A percentile compares a stretch with the other conserved stretches of the same genome.
Conservation (phyloP, 2,113 vertebrate genomes). For the Stegastes partitus region DNA sequence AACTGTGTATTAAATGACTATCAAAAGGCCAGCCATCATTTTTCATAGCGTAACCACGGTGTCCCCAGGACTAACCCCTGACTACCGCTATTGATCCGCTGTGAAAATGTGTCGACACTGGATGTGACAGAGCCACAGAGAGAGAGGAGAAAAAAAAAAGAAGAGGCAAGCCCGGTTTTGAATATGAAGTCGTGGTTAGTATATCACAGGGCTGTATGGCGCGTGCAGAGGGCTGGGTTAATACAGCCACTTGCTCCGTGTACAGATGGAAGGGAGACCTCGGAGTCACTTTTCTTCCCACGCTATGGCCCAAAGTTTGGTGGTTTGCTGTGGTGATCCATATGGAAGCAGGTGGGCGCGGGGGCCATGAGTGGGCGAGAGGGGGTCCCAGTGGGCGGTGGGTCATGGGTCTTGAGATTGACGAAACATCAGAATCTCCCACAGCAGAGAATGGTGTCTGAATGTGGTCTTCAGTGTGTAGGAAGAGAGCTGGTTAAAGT, state of each 20-base stretch:
- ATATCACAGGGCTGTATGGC: conserved; percentile 44
- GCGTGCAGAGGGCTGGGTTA: conserved; percentile 67
- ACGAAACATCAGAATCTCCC: conserved; percentile 79
- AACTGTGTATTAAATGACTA: conserved; percentile 82
- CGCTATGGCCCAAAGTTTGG: conserved; percentile 61
- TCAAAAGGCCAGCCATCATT: conserved; percentile 74
- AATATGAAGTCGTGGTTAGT: conserved; percentile 63
- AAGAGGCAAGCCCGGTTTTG: conserved; percentile 38
- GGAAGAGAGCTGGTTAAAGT: conserved; percentile 92
- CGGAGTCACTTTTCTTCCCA: conserved; percentile 78
- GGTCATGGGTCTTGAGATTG: conserved; percentile 72
- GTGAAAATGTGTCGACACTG: conserved; percentile 58
- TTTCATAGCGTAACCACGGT: conserved; percentile 75
- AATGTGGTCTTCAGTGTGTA: conserved; percentile 78
- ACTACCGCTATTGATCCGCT: conserved; percentile 72
- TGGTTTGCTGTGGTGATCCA: conserved; percentile 19
- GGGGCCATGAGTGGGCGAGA: conserved; percentile 69
- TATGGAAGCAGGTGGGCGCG: conserved; percentile 84
- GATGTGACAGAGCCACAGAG: conserved; percentile 40
- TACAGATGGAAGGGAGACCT: conserved; percentile 50
- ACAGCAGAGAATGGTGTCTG: conserved; percentile 67
- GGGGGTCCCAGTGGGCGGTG: conserved; percentile 77
- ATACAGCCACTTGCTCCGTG: conserved; percentile 55
- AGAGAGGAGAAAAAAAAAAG: too few relatives aligned
- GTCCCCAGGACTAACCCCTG: conserved; percentile 55